Base-by-base conservation (phyloP, 2,888 invertebrate species). In the Thereva nobilitata region DNA sequence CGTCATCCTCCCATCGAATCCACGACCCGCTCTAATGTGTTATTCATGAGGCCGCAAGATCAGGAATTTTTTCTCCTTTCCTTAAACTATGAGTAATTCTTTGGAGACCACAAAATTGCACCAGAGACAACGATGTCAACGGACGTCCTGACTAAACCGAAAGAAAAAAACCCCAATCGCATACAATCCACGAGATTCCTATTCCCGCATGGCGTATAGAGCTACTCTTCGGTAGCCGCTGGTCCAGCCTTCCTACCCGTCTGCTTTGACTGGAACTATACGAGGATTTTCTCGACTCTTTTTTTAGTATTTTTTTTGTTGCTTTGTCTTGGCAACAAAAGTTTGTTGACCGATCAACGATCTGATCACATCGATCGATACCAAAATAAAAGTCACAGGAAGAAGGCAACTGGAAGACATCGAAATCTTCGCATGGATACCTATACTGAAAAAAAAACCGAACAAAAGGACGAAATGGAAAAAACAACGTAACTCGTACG, bases 321-420 rank as follows among this genome's bases (percentile, higher is more conserved):
- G 35, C 56, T 37, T 65, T 49, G 23, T 23, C 23, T 65, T 55
- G 44, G 47, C 50, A 55, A 65, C 50, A 65, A 66, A 68, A 61
- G 68, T 68, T 68, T 68, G 66, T 68, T 68, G 68, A 68, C 68
- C 68, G 68, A 66, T 68, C 68, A 63, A 47, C 66, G 66, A 66
- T 61, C 61, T 49, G 64, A 64, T 68, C 66, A 66, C 66, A 55
- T 66, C 68, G 66, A 68, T 68, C 68, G 52, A 50, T 63, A 63
- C 65, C 23, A 55, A 61, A 65, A 55, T 65, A 64, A 54, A 61
- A 65, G 44, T 65, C 53, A 54, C 49, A 44, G 10, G 50, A 23
- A 41, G 5, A 44, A 52, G 44, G 23, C 23, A 64, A 64, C 12
- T 45, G 37, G 50, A n/a, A 40, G 54, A 41, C 38, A 12, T 9